Evolutionary conservation across 2,797 vertebrate genomes (phyloP), one percentile per base, ranked within the genome.

Genomic region (Esox masquinongy): DNA sequence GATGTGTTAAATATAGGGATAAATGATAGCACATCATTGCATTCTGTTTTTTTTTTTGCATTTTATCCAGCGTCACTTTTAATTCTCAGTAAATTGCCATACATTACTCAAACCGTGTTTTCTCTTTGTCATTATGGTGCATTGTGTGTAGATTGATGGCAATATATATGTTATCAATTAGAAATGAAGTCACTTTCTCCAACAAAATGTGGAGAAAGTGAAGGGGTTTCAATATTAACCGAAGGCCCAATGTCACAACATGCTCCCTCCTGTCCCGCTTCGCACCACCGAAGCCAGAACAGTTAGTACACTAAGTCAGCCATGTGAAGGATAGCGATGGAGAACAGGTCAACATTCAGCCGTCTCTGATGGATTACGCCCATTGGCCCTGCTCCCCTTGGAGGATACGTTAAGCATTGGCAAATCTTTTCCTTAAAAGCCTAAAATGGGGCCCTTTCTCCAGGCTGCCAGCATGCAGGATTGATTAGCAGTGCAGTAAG

Each of bases 401-500:
- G n/a, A 78, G 77, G 79, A 77, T 86, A 79, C 11, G 70, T 79
- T 83, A 76, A 84, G 72, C 72, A 74, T 43, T 36, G 73, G 86
- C 81, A 71, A 68, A 84, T 79, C 22, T 63, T 86, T 83, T 86
- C 80, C 78, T 80, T 88, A 83, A 88, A 86, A 84, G 82, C 77
- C 80, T 75, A 82, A 82, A 88, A 83, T 8, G 34, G 76, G 43
- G 39, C 16, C 7, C 51, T 82, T 79, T 86, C 84, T 29, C 7
- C 1, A 36, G 87, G 51, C 73, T 49, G 0, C 70, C 59, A 68
- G 82, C 76, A 39, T 84, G 84, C 74, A 87, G 69, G 79, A 92
- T 84, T 91, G 91, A 93, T 93, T 87, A 84, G 80, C 80, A 85
- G 79, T 86, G 76, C 78, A 81, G 77, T 85, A 76, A 74, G 31